Evolutionary conservation across 2,888 invertebrate genomes (phyloP), one percentile per base, ranked within the genome.

Genomic region (Hyposoter dolosus): DNA sequence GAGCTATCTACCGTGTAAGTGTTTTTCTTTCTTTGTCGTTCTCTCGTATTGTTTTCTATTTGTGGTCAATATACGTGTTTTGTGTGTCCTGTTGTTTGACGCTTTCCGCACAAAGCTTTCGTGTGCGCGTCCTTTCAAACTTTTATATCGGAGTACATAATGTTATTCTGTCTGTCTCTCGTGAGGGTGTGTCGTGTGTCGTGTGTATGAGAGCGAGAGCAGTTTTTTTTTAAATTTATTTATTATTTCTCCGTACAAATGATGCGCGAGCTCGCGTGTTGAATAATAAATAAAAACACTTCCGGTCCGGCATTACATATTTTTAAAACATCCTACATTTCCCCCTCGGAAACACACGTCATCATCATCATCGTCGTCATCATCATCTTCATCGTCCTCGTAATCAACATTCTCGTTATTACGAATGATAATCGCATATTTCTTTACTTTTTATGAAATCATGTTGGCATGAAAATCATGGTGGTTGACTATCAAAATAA

Each of bases 1-100:
- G 91, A 90, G 88, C 92, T 93, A 93, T 92, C 92, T 93, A 92
- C 90, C 90, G 90, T 91, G 90, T 91, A 92, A 90, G 90, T 91
- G 91, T 88, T 81, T 82, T 45, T 45, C 28, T 78, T 69, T 69
- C 60, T 74, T 19, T 19, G 45, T 47, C 47, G n/a, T 56, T 66
- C 32, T 75, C 60, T 43, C 81, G 76, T 71, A 80, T 65, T n/a
- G 66, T 83, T 69, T 66, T 63, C 82, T 81, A 69, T 74, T 60
- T 69, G 10, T 74, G 5, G 10, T 17, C 45, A 28, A 23, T 50
- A 43, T 17, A 32, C 47, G 17, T 28, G n/a, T 81, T 40, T 76
- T n/a, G 28, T 32, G 43, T 35, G 19, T 32, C 40, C 28, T 81
- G 32, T 77, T 60, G 53, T 35, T 47, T 76, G 12, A 56, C 23